phyloP scores from a whole-genome alignment of 2,797 vertebrate species.

The Pseudochirops cupreus region DNA sequence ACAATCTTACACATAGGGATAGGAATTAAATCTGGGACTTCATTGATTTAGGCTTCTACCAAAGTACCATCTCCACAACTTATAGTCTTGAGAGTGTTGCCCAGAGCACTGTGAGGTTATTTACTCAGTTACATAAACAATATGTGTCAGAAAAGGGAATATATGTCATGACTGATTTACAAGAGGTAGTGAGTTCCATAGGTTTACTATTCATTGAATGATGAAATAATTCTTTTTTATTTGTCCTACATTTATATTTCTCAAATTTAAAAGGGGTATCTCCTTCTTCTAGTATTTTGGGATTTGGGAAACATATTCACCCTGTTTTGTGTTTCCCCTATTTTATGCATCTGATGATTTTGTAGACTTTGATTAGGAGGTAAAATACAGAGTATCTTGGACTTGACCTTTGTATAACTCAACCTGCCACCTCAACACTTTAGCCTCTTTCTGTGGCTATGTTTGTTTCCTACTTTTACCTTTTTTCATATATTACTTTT shows the following conservation, averaged over 20 bases:
- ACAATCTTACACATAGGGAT: neutral
- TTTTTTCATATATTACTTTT: neutral
- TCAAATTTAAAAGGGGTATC: slow-evolving; percentile 2
- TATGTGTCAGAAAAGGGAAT: too few species aligned
- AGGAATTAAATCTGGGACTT: neutral
- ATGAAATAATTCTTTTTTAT: neutral
- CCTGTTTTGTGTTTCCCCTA: neutral
- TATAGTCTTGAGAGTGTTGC: neutral
- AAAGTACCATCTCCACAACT: neutral
- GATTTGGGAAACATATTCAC: slow-evolving; percentile 21
- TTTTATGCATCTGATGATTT: neutral
- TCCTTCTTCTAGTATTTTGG: slow-evolving; percentile 31
- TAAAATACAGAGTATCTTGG: neutral
- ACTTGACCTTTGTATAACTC: too few species aligned
- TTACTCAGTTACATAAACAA: too few species aligned
- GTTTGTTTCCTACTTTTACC: neutral
- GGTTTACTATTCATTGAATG: neutral
- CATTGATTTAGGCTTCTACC: neutral
- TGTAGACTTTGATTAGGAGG: neutral
- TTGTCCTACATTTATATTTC: slow-evolving; percentile 30
- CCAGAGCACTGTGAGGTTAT: neutral
- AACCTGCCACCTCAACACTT: too few species aligned
- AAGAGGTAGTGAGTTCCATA: slow-evolving; percentile 29
- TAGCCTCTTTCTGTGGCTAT: neutral
- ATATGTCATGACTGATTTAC: neutral